phyloP scores from a whole-genome alignment of 2,113 vertebrate genomes.

The Leiothrix lutea region DNA sequence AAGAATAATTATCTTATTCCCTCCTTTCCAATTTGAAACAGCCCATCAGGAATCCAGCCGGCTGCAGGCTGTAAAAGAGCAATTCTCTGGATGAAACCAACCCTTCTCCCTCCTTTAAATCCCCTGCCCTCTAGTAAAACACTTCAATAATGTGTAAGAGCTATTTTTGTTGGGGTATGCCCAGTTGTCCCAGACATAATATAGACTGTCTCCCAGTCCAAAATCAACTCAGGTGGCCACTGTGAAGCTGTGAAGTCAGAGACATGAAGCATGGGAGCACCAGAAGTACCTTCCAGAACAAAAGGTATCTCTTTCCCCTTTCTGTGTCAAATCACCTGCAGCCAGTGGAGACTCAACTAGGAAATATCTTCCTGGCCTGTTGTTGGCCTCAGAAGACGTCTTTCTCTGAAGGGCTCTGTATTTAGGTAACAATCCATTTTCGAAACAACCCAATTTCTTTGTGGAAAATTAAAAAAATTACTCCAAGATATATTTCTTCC shows the following conservation, averaged over 20 bases:
- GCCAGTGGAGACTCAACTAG: background rate
- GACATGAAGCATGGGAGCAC: background rate
- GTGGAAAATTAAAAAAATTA: background rate
- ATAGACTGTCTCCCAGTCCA: constrained; percentile 59
- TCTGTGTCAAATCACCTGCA: background rate
- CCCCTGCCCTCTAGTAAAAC: constrained; percentile 57
- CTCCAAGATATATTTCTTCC: constrained; percentile 14
- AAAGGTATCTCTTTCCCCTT: background rate
- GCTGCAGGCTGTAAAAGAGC: constrained; percentile 26
- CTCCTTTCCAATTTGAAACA: constrained; percentile 27
- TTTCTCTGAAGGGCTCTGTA: background rate
- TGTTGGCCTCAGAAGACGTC: background rate
- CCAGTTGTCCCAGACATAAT: constrained; percentile 69
- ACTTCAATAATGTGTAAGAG: constrained; percentile 48
- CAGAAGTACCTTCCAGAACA: constrained; percentile 22
- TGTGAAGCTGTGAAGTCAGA: constrained; percentile 44
- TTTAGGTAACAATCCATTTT: background rate
- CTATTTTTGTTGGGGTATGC: constrained; percentile 66
- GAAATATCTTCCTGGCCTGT: background rate
- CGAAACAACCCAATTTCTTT: background rate
- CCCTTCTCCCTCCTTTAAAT: constrained; percentile 43
- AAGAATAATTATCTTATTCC: constrained; percentile 47
- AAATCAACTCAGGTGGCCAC: constrained; percentile 60
- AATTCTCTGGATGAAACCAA: constrained; percentile 35
- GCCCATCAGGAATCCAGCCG: constrained; percentile 40